Evolutionary conservation across 1,140 invertebrate species (phyloP).

Genomic region (Lethrus apterus): DNA sequence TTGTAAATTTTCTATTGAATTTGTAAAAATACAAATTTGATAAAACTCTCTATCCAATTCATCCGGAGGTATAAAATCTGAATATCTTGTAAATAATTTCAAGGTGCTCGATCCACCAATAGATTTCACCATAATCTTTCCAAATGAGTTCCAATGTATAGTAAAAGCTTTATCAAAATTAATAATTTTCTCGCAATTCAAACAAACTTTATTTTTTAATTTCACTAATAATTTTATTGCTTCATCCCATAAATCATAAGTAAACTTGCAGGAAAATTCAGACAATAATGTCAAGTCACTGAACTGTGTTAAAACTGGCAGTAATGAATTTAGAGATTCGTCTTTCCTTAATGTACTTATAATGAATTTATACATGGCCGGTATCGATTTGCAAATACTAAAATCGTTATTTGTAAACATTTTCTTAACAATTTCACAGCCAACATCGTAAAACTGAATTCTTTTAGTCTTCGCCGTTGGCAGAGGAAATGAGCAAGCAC

Average conservation of each 20-base stretch:
- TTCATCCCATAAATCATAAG: constrained; percentile 36
- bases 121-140: constrained; percentile 34
- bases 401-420: constrained; percentile 14
- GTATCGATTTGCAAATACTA: constrained; percentile 28
- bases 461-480: constrained; percentile 24
- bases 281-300: constrained; percentile 28
- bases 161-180: constrained; percentile 22
- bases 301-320: constrained; percentile 34
- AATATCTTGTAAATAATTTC: constrained; percentile 35
- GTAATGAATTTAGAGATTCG: constrained; percentile 18
- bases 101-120: constrained; percentile 33
- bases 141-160: constrained; percentile 38
- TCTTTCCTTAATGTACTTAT: constrained; percentile 17
- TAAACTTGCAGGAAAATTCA: constrained; percentile 23
- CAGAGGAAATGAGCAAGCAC: constrained; percentile 34
- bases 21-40: constrained; percentile 34
- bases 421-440: constrained; percentile 22
- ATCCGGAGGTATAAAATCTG: constrained; percentile 34
- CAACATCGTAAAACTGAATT: constrained; percentile 26
- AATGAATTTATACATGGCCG: constrained; percentile 28
- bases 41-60: constrained; percentile 37
- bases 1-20: constrained; percentile 8
- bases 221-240: constrained; percentile 26
- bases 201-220: constrained; percentile 35
- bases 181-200: constrained; percentile 36